These are phyloP conservation scores for Erebia ligea DNA, from an alignment of 2,888 invertebrate genomes.

Conservation along the genomic window DNA sequence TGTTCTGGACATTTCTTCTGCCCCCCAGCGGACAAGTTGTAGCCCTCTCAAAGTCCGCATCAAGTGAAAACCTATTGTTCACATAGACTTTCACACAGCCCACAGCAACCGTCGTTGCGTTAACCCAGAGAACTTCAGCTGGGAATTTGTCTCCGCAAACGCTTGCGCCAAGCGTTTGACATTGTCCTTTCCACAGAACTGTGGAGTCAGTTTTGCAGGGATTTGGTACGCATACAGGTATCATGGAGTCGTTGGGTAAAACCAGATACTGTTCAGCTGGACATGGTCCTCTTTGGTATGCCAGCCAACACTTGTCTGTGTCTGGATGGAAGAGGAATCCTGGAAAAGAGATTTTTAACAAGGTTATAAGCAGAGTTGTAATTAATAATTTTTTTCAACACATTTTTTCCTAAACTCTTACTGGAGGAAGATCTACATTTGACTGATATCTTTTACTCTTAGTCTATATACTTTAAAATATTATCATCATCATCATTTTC, in stretches of 20 bases:
- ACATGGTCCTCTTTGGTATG: slow-evolving; percentile 87
- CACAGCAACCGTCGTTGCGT: slow-evolving; percentile 82
- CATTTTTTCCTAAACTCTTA: too few relatives aligned
- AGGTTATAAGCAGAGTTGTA: not conserved
- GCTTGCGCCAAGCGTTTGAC: slow-evolving; percentile 63
- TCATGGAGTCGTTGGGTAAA: slow-evolving; percentile 72
- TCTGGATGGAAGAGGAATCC: slow-evolving; percentile 84
- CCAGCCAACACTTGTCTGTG: slow-evolving; percentile 84
- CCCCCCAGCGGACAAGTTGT: slow-evolving; percentile 59
- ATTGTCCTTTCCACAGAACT: slow-evolving; percentile 73
- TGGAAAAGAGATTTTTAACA: slow-evolving; percentile 51
- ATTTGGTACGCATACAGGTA: slow-evolving; percentile 85
- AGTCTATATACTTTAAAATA: too few relatives aligned
- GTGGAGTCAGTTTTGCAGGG: slow-evolving; percentile 82
- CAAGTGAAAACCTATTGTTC: slow-evolving; percentile 56
- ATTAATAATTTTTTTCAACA: too few relatives aligned
- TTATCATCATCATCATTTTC: too few relatives aligned
- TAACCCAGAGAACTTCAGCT: slow-evolving; percentile 80
- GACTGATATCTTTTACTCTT: too few relatives aligned
- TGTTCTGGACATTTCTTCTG: slow-evolving; percentile 58
- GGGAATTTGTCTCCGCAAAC: slow-evolving; percentile 62
- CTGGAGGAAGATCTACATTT: too few relatives aligned
- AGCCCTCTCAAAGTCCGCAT: slow-evolving; percentile 20
- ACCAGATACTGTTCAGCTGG: slow-evolving; percentile 77
- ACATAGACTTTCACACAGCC: slow-evolving; percentile 77